Base-by-base conservation (phyloP, 2,113 vertebrate species). In the Asarcornis scutulata region DNA sequence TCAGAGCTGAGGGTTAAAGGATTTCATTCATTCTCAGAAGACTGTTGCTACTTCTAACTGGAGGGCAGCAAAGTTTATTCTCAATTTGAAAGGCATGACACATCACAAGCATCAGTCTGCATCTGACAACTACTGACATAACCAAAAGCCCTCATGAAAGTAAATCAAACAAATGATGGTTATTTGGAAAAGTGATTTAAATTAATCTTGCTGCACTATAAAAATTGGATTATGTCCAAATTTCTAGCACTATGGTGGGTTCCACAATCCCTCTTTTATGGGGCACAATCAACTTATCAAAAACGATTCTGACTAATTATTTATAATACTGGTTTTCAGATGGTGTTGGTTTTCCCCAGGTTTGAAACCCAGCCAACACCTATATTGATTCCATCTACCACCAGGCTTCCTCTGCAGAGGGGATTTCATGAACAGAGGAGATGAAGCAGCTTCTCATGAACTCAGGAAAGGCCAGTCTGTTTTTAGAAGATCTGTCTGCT, bases 121-220 rank as follows among this genome's bases (percentile, higher is more conserved):
- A 72, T 96, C 95, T 96, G 95, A 96, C 93, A 93, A 68, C 92
- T 69, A 82, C 91, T 85, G 94, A 93, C 91, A 90, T 76, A 89
- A 92, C 74, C 80, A 91, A 93, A 95, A 89, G 44, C 63, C 71
- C 42, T 89, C 76, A 85, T 93, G 90, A 96, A 96, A 92, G 90
- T 67, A 95, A 91, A 94, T 93, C 86, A 95, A 97, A 92, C 88
- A 96, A 91, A 95, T 93, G 53, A 91, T 79, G 73, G 48, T 86
- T 96, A 95, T 95, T 96, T 96, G 80, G 77, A 86, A 89, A 96
- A 94, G 86, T 66, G 44, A 93, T 93, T 97, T 92, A 84, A 94
- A 81, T 89, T 94, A 90, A 95, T 96, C 88, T 92, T 82, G 27
- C 62, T 84, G 44, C 62, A 73, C 83, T 93, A 86, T 90, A 91